Conservation (phyloP, 2,888 invertebrate species). For the Amblyjoppa proteus region DNA sequence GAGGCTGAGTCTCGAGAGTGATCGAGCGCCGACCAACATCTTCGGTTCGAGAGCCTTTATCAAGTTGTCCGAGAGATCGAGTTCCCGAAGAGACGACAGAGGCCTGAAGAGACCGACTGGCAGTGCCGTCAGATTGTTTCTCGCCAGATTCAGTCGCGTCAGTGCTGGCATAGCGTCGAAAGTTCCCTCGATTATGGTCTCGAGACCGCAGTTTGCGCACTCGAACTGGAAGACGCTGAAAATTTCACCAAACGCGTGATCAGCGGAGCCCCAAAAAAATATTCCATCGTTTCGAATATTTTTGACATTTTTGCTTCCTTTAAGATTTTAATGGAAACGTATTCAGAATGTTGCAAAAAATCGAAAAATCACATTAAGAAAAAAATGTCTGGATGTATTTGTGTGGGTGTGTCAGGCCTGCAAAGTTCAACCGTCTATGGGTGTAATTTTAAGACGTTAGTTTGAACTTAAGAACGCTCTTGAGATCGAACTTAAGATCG, state of each 20-base stretch:
- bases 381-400: no score
- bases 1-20: slow-evolving; percentile 89
- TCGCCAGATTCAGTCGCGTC: slow-evolving; percentile 89
- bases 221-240: slow-evolving; percentile 90
- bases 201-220: slow-evolving; percentile 90
- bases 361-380: no score
- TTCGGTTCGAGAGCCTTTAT: slow-evolving; percentile 88
- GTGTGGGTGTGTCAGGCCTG: no score
- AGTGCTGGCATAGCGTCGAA: slow-evolving; percentile 91
- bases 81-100: slow-evolving; percentile 88
- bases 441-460: no score
- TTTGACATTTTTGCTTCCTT: no score
- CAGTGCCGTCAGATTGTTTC: slow-evolving; percentile 85
- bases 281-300: neutral
- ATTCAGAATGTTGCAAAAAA: neutral
- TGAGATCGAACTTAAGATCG: neutral
- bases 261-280: neutral
- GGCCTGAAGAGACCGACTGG: slow-evolving; percentile 81
- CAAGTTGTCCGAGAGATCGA: slow-evolving; percentile 91
- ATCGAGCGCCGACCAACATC: slow-evolving; percentile 89
- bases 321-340: no score
- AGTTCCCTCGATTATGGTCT: slow-evolving; percentile 88
- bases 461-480: neutral
- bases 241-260: slow-evolving; percentile 73
- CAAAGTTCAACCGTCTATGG: no score